Base-by-base conservation (phyloP, 2,888 invertebrate genomes). In the Thecophora atra region DNA sequence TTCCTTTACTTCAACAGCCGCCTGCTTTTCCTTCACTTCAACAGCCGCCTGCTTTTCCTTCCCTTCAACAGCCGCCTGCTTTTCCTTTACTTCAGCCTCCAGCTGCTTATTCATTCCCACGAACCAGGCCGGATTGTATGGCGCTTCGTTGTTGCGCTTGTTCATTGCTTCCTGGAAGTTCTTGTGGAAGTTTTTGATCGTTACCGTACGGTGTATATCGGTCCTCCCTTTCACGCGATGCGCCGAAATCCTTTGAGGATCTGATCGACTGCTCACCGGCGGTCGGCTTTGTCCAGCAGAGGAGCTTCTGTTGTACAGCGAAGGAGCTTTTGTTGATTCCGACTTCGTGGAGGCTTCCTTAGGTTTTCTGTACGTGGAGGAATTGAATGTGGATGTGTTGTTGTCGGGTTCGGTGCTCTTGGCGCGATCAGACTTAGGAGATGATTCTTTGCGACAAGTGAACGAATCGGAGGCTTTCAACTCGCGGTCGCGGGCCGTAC, bases 91-190 rank as follows among this genome's bases (percentile, higher is more conserved):
- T 11, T 37, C 37, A 37, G 11, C 37, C 37, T 2, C 37, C 37
- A 11, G 3, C 37, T 37, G 37, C 42, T 79, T 73, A 3, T 85
- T 85, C 8, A 86, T 86, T 74, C 84, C 83, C 6, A 86, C 84
- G 73, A 86, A 86, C 86, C 86, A 86, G 69, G 86, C 77, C 37
- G 87, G 86, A 80, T 86, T 86, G 63, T 86, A 79, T 0, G 84
- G 82, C 5, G 81, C 79, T 21, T 86, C 81, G 19, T 84, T 83
- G 47, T 83, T 81, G 54, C 83, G 80, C 19, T 83, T 78, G 64
- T 86, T 68, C 70, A 86, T 79, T 30, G 81, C 82, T 6, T 86
- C 85, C 1, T 85, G 82, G 75, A 86, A 86, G 0, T 86, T 85
- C 74, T 83, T 85, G 15, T 86, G 84, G 70, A 85, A 84, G 67